Base-by-base conservation (phyloP, 30 jellyfish, hydroid and myxozoan genomes). In the Sanderia malayensis region DNA sequence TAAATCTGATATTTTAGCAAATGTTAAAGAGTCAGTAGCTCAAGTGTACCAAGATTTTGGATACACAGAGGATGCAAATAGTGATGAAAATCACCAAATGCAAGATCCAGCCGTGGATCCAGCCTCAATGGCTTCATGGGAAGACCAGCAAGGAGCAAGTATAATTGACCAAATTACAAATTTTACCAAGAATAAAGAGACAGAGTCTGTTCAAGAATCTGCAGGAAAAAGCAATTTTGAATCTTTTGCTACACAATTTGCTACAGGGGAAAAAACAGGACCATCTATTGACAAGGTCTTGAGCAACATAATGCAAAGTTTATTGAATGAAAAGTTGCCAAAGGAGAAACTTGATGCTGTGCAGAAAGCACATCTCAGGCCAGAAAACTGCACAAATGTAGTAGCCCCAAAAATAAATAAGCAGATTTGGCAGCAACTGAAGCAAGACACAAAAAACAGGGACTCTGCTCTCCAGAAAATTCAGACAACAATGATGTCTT, bases 21-120 rank as follows among this genome's bases (percentile, higher is more conserved):
- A 65, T 65, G 77, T 65, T 65, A 9, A 25, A 65, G 77, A 37
- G 77, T 65, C 77, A 65, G 77, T 65, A 23, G 77, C 65, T 65
- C 61, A 65, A 7, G 53, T 65, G 61, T 65, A 25, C 53, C 58
- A 37, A 24, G 77, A 29, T 21, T 30, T 65, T 65, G 77, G 77
- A 65, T 65, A 65, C 77, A 24, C 49, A 20, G 61, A 2, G 61
- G 77, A 65, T 22, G 29, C 77, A 65, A 65, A 65, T 30, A 37
- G 58, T 18, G 67, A 44, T 65, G 77, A 65, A 20, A 44, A 37
- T 15, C 67, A 55, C 27, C 67, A 55, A 7, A 20, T 55, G 67
- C 67, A 55, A 55, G 27, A 37, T 37, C 52, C 52, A 37, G 52
- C 13, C 52, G 52, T 37, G 52, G 52, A 37, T 13, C 52, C 31